These are phyloP conservation scores for Oncorhynchus kisutch DNA, from an alignment of 2,113 vertebrate species.

Conservation along the genomic window DNA sequence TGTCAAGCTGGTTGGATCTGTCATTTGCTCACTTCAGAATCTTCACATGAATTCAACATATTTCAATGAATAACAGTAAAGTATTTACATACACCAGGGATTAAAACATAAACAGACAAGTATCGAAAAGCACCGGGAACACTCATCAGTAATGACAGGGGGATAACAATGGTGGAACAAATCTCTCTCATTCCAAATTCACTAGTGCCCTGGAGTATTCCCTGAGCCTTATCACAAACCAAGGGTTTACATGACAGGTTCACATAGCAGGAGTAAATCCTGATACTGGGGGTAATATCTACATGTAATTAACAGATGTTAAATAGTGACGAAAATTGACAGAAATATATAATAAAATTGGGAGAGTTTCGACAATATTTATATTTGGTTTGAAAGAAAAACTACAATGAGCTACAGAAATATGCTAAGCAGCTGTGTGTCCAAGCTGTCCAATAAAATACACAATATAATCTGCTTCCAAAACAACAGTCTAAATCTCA, in stretches of 20 bases:
- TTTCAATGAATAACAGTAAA: slow-evolving; percentile 32
- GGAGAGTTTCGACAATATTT: background rate
- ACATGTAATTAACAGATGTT: background rate
- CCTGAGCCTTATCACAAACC: background rate
- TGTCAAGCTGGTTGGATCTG: slow-evolving; percentile 10
- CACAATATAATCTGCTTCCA: background rate
- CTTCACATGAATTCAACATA: slow-evolving; percentile 15
- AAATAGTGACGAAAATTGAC: slow-evolving; percentile 4
- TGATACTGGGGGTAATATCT: background rate
- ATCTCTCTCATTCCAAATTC: background rate
- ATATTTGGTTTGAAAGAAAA: slow-evolving; percentile 1
- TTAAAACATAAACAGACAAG: slow-evolving; percentile 18
- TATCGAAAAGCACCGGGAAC: background rate
- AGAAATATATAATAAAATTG: slow-evolving; percentile 14
- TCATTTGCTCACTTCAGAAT: slow-evolving; percentile 16
- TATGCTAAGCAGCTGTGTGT: slow-evolving; percentile 50
- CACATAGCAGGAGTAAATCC: background rate
- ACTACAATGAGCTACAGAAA: slow-evolving; percentile 29
- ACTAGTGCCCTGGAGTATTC: background rate
- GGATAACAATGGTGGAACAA: slow-evolving; percentile 25
- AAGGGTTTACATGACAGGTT: background rate
- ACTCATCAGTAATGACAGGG: slow-evolving; percentile 30
- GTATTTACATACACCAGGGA: slow-evolving; percentile 52
- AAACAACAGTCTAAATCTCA: slow-evolving; percentile 49
- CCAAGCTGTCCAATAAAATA: slow-evolving; percentile 34